phyloP scores from a whole-genome alignment of 2,888 invertebrate species.

The Aphelenchoides bicaudatus region DNA sequence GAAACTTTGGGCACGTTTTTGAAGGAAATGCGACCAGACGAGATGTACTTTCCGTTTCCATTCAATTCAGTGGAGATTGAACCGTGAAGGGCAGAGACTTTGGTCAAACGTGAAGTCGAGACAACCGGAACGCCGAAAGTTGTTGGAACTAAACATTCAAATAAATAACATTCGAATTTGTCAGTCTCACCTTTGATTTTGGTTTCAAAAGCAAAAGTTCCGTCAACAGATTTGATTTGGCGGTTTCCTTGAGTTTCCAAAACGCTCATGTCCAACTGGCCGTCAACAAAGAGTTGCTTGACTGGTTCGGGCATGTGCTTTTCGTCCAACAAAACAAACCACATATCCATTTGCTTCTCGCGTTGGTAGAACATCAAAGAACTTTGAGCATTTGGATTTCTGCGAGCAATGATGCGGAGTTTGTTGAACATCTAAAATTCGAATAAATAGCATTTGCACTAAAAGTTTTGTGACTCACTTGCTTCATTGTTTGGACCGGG shows the following conservation, averaged over 20 bases:
- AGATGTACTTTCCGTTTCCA: slow-evolving; percentile 15
- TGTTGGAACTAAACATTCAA: too few relatives aligned
- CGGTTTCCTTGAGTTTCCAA: background rate
- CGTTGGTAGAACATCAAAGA: slow-evolving; percentile 5
- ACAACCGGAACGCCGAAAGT: slow-evolving; percentile 42
- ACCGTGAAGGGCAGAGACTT: slow-evolving; percentile 24
- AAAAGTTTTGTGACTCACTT: too few relatives aligned
- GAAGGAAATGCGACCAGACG: slow-evolving; percentile 11
- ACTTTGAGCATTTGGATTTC: background rate
- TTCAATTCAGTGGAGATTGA: background rate
- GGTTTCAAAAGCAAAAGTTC: slow-evolving; percentile 18
- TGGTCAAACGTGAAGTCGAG: slow-evolving; percentile 25
- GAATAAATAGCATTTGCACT: too few relatives aligned
- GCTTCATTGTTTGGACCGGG: slow-evolving; percentile 3
- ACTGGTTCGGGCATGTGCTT: slow-evolving; percentile 7
- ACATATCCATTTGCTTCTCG: slow-evolving; percentile 9
- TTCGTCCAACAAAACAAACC: slow-evolving; percentile 5
- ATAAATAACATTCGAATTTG: too few relatives aligned
- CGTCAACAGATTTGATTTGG: slow-evolving; percentile 18
- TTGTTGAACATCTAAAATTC: slow-evolving; percentile 16
- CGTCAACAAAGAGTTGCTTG: too few relatives aligned
- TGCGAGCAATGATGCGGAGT: background rate
- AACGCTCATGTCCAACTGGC: background rate
- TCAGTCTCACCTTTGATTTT: background rate
- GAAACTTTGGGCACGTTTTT: slow-evolving; percentile 21